phyloP scores from a whole-genome alignment of 1,140 invertebrate species.

The Drosophila bocki region DNA sequence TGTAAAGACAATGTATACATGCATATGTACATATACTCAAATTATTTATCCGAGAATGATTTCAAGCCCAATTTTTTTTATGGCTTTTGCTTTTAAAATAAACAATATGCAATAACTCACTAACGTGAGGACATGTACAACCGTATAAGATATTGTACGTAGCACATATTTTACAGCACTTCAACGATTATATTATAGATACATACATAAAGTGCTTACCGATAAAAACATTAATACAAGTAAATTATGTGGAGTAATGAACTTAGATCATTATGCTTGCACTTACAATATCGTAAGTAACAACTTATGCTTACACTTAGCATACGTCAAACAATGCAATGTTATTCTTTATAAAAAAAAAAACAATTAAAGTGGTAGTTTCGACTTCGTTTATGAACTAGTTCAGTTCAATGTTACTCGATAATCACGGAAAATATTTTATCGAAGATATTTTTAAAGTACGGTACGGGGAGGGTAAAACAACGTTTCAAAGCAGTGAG shows the following conservation, averaged over 20 bases:
- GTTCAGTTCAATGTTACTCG: background rate
- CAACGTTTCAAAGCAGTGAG: no score
- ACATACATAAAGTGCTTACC: conserved; percentile 2
- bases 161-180: background rate
- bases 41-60: no score
- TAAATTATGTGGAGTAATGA: background rate
- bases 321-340: background rate
- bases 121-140: background rate
- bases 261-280: background rate
- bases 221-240: background rate
- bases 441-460: background rate
- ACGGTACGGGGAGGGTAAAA: no score
- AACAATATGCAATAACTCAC: background rate
- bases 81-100: background rate
- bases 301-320: background rate
- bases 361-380: background rate
- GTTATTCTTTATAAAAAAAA: conserved; percentile 4
- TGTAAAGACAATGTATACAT: no score
- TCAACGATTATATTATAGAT: background rate
- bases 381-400: background rate
- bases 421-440: background rate
- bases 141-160: background rate
- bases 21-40: no score
- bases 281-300: conserved; percentile 3
- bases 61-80: background rate